phyloP scores from a whole-genome alignment of 2,888 invertebrate species.

The Panorpa germanica region DNA sequence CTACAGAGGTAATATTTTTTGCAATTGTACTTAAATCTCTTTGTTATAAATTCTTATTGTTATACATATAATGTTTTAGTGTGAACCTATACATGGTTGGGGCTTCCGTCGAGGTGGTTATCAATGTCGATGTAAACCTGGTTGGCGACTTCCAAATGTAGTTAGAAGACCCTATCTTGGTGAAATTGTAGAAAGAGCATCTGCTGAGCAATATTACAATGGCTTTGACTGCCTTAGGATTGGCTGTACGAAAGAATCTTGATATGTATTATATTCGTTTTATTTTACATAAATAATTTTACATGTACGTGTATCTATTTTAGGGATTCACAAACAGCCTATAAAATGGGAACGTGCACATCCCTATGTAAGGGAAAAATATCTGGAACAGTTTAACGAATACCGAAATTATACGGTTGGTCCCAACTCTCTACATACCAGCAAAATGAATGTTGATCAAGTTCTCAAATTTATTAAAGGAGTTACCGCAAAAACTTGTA shows the following conservation, averaged over 20 bases:
- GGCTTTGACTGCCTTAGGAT: constrained; percentile 82
- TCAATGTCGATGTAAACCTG: constrained; percentile 83
- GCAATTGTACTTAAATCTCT: constrained; percentile 6
- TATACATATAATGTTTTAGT: constrained; percentile 30
- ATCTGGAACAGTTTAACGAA: constrained; percentile 52
- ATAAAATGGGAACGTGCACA: constrained; percentile 65
- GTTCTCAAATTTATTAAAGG: constrained; percentile 57
- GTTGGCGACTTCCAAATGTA: constrained; percentile 67
- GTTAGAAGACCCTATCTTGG: constrained; percentile 84
- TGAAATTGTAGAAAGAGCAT: constrained; percentile 83
- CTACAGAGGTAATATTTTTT: constrained; percentile 48
- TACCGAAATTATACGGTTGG: constrained; percentile 53
- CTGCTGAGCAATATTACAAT: constrained; percentile 81
- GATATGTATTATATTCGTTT: constrained; percentile 6
- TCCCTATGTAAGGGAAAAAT: constrained; percentile 48
- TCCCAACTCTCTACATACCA: constrained; percentile 40
- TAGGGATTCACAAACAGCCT: constrained; percentile 74
- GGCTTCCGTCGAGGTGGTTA: constrained; percentile 91
- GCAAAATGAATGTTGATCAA: constrained; percentile 55
- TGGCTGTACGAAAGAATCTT: constrained; percentile 52
- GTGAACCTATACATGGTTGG: constrained; percentile 92
- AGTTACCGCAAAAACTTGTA: constrained; percentile 35
- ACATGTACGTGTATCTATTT: constrained; percentile 12
- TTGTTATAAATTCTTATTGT: constrained; percentile 3
- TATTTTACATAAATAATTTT: constrained; percentile 8